Evolutionary conservation across 2,797 vertebrate genomes (phyloP).

Genomic region (Microcaecilia unicolor): DNA sequence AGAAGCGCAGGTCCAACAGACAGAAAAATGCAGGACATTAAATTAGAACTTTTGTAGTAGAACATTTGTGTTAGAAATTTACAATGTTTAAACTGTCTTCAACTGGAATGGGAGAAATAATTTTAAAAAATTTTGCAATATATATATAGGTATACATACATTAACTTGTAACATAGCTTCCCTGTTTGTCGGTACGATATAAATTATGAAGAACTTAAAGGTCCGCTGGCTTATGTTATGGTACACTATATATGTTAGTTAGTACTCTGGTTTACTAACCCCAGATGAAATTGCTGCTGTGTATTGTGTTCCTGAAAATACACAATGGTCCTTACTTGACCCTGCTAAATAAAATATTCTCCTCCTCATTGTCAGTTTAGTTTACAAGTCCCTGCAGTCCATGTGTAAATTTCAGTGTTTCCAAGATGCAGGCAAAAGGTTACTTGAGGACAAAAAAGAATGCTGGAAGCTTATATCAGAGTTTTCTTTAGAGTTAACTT

Average conservation of each 20-base stretch:
- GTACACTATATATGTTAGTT: constrained; percentile 53
- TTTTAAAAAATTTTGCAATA: no score
- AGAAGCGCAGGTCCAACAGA: no score
- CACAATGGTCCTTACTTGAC: constrained; percentile 43
- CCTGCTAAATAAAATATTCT: constrained; percentile 41
- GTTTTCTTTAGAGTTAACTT: constrained; percentile 6
- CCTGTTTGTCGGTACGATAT: no score
- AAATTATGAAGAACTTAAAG: no score
- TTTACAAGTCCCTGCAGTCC: constrained; percentile 51
- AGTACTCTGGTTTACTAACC: constrained; percentile 51
- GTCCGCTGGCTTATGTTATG: constrained; percentile 57
- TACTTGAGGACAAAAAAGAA: constrained; percentile 45
- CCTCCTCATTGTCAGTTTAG: constrained; percentile 38
- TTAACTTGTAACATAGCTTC: no score
- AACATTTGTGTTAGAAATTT: constrained; percentile 28
- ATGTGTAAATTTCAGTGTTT: constrained; percentile 37
- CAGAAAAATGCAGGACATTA: constrained; percentile 15
- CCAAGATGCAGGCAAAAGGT: constrained; percentile 28
- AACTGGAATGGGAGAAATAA: constrained; percentile 42
- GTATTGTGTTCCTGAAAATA: constrained; percentile 48
- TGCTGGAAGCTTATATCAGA: constrained; percentile 36
- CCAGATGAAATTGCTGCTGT: constrained; percentile 44
- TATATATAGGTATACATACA: no score
- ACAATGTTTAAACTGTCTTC: constrained; percentile 31
- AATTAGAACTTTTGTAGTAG: constrained; percentile 21